Conservation (phyloP, 1,140 invertebrate species). For the Drosophila ironensis region DNA sequence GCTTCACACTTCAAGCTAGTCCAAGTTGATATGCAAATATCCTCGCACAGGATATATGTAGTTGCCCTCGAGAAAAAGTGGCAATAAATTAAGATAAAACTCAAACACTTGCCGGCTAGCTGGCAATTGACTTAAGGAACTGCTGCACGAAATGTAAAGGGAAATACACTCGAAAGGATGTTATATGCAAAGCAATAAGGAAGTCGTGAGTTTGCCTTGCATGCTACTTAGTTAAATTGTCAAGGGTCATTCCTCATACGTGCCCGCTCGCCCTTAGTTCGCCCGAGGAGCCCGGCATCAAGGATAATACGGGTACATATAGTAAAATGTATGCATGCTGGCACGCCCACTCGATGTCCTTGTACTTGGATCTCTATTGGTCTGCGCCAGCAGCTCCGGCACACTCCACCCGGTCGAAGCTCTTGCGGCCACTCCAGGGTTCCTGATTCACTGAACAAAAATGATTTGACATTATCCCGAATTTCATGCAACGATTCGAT, state of each 20-base stretch:
- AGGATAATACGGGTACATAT: background rate
- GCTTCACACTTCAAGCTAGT: too few relatives aligned
- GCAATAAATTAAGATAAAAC: background rate
- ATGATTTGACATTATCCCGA: background rate
- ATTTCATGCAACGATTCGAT: too few relatives aligned
- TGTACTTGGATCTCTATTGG: background rate
- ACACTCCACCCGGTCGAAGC: background rate
- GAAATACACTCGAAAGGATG: background rate
- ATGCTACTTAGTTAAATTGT: constrained; percentile 28
- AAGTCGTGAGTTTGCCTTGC: too few relatives aligned
- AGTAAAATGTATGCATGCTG: background rate
- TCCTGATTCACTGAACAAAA: background rate
- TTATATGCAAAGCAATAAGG: background rate
- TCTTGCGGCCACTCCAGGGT: background rate
- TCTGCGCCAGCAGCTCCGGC: background rate
- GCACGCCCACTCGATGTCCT: background rate
- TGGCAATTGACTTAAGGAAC: background rate
- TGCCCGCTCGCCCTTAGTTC: background rate
- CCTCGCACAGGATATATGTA: too few relatives aligned
- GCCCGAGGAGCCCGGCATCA: background rate
- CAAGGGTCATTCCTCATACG: constrained; percentile 30
- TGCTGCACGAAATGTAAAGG: background rate
- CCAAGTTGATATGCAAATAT: too few relatives aligned
- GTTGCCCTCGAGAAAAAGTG: too few relatives aligned
- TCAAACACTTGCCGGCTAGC: background rate